A percentile compares a stretch with the other conserved stretches of the same genome.
phyloP scores from a whole-genome alignment of 64 coral and sea anemone genomes.

The Actinia equina region DNA sequence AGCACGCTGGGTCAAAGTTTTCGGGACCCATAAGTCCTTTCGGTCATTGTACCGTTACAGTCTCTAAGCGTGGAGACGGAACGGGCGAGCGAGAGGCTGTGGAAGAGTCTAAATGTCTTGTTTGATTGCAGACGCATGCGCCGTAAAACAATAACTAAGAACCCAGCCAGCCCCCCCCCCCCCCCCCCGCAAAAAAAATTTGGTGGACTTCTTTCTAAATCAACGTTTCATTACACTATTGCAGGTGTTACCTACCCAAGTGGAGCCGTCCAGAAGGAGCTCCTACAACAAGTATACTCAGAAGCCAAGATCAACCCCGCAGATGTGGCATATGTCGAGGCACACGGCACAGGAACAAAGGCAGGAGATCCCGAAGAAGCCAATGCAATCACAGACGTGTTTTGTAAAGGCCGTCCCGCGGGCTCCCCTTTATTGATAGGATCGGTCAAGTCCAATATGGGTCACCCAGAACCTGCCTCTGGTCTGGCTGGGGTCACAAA shows the following conservation, averaged over 20 bases:
- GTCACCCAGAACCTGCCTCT: conserved; percentile 76
- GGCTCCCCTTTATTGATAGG: conserved; percentile 59
- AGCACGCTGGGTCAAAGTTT: too few relatives aligned
- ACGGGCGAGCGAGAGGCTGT: too few relatives aligned
- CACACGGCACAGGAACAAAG: conserved; percentile 83
- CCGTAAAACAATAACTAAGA: too few relatives aligned
- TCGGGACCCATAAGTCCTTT: too few relatives aligned
- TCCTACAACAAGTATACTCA: conserved; percentile 69
- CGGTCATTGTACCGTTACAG: too few relatives aligned
- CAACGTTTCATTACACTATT: not conserved
- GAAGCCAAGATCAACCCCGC: conserved; percentile 75
- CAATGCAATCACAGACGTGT: conserved; percentile 66
- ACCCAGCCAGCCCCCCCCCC: too few relatives aligned
- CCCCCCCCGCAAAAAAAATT: too few relatives aligned
- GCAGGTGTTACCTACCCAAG: conserved; percentile 83
- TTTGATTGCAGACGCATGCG: too few relatives aligned
- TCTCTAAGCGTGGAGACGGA: too few relatives aligned
- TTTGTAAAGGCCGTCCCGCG: conserved; percentile 36
- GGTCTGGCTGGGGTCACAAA: conserved; percentile 72
- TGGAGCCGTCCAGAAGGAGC: conserved; percentile 75
- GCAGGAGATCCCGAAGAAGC: conserved; percentile 79
- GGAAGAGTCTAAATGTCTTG: too few relatives aligned
- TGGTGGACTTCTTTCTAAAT: too few relatives aligned
- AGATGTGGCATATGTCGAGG: conserved; percentile 69
- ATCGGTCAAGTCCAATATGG: conserved; percentile 87